phyloP scores from a whole-genome alignment of 2,113 vertebrate species.

The Corydoras sp. region DNA sequence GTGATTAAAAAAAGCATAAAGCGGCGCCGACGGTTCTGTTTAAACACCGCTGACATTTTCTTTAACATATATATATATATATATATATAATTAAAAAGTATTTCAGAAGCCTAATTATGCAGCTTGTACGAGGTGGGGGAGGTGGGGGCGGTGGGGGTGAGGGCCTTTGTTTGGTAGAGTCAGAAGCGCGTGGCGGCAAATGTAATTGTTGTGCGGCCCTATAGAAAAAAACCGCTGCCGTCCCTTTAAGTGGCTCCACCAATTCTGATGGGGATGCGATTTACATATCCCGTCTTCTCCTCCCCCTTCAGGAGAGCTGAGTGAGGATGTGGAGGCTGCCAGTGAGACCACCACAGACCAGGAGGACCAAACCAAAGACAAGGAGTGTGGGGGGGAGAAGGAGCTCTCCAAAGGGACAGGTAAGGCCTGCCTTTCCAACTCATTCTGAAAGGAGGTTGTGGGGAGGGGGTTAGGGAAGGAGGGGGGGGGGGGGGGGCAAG shows the following conservation, averaged over 20 bases:
- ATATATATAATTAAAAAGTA: conserved; percentile 33
- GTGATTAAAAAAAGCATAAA: neutral
- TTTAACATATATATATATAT: too few relatives aligned
- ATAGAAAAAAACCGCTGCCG: conserved; percentile 69
- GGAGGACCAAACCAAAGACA: conserved; percentile 92
- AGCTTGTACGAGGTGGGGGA: conserved; percentile 17
- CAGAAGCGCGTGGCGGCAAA: conserved; percentile 66
- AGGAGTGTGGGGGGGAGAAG: conserved; percentile 85
- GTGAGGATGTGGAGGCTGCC: conserved; percentile 91
- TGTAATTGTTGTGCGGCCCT: conserved; percentile 68
- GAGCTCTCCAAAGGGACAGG: conserved; percentile 92
- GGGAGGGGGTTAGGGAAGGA: neutral
- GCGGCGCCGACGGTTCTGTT: neutral
- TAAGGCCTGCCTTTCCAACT: conserved; percentile 65
- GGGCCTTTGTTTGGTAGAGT: conserved; percentile 60
- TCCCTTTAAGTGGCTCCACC: conserved; percentile 80
- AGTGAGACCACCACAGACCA: conserved; percentile 80
- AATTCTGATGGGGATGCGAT: conserved; percentile 75
- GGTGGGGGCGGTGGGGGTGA: conserved; percentile 50
- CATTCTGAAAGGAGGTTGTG: neutral
- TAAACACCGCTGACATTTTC: too few relatives aligned
- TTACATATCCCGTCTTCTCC: conserved; percentile 73
- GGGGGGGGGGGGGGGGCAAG: neutral
- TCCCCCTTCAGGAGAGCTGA: conserved; percentile 87
- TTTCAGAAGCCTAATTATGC: conserved; percentile 35